Evolutionary conservation across 2,797 vertebrate species (phyloP), one percentile per base, ranked within the genome.

Genomic region (Semotilus atromaculatus): DNA sequence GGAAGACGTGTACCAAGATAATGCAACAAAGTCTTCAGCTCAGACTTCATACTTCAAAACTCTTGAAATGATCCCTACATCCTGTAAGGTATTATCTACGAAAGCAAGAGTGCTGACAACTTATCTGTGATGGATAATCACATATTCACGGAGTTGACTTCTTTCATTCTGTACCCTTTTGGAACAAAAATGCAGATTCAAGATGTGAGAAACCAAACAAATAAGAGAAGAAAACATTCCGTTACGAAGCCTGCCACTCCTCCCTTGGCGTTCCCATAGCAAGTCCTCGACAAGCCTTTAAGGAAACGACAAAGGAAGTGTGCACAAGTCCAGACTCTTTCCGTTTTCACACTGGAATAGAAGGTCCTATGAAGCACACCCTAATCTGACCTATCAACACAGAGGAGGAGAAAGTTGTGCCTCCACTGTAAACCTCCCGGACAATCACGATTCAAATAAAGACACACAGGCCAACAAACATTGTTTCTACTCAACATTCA

Each of bases 231-330:
- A 21, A 36, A 76, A 38, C 48, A 58, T 38, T 40, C 31, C 0
- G 23, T 64, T 73, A 11, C n/a, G 66, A 64, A 80, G 21, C 82
- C 36, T 62, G 58, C 55, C 81, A 36, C 79, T 89, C 87, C 86
- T 88, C 68, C 87, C 88, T 80, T 31, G 72, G 67, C 53, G 19
- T 70, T 66, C n/a, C 36, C 21, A 83, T 55, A 38, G 36, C 83
- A 58, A 83, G 85, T 85, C 72, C 88, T 86, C 72, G 83, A 90
- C 81, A 89, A 89, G 85, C 90, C 80, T 90, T 86, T 83, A 88
- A 94, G 95, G 95, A 96, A 95, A 94, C 85, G 85, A 88, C 88
- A 91, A 85, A 94, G 95, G 95, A 95, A 95, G 93, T 91, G 89
- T 90, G 92, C 81, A 84, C 36, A 75, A 89, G 92, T 90, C 86